Percentiles rank a stretch among this genome's conserved stretches.
These are phyloP conservation scores for Lepus townsendii DNA, from an alignment of 2,797 vertebrate species.

Conservation along the genomic window DNA sequence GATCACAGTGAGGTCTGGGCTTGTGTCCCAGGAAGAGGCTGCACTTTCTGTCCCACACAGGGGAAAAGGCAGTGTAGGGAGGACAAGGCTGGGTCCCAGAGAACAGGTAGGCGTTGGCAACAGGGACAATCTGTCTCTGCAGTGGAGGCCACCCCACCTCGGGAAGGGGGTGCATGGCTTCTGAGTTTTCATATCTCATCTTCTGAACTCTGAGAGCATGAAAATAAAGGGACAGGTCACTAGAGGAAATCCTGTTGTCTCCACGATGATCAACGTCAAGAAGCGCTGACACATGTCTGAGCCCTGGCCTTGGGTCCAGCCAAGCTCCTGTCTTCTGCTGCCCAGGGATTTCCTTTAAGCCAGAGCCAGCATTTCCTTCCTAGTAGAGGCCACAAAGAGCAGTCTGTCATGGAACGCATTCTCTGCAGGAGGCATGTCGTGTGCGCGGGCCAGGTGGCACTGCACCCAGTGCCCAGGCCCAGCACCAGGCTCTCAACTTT, in stretches of 20 bases:
- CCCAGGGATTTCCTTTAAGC: not conserved
- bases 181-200: not conserved
- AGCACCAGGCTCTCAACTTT: not conserved
- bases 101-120: no score
- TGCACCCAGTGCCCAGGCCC: not conserved
- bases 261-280: not conserved
- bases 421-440: accelerated
- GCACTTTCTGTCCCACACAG: accelerated
- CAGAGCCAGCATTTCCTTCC: not conserved
- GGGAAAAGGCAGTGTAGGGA: not conserved
- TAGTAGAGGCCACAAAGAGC: not conserved
- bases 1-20: not conserved
- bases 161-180: not conserved
- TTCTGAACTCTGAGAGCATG: not conserved
- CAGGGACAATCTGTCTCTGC: accelerated
- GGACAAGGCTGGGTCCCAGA: not conserved
- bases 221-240: not conserved
- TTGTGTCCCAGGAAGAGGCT: not conserved
- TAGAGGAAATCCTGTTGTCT: not conserved
- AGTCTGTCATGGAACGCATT: not conserved
- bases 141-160: not conserved
- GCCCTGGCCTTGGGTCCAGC: not conserved
- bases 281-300: not conserved
- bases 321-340: not conserved
- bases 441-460: not conserved